Evolutionary conservation across 2,797 vertebrate species (phyloP), one percentile per base, ranked within the genome.

Genomic region (Ctenopoma multispine): DNA sequence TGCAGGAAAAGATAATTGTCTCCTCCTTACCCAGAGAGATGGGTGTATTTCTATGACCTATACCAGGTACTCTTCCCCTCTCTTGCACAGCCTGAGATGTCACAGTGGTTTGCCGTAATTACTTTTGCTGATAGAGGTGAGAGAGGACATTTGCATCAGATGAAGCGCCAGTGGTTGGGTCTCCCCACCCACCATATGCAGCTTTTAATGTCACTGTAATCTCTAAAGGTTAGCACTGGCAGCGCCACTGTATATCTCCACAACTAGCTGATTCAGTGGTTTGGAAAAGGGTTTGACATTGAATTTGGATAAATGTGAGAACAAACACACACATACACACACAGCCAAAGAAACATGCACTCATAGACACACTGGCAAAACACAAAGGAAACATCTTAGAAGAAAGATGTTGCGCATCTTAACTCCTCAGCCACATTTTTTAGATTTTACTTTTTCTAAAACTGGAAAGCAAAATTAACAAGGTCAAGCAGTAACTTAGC

Each of bases 81-180:
- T 86, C 81, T 55, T 49, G 58, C 74, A n/a, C 83, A 79, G 76
- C 67, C 65, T 11, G 78, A 87, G 86, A 91, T 83, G 88, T 84
- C 88, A 87, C 88, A 64, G 81, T 63, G 82, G 79, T 92, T 89
- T 89, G 80, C 88, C 74, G 41, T 94, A 95, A 95, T 94, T 94
- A 94, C 92, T 92, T 94, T 89, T 89, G 83, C 91, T 93, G 92
- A 94, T 93, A 81, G 89, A 93, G 92, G 93, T 93, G 92, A 92
- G 80, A 73, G 84, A 87, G 89, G 86, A 91, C 89, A 88, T 91
- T 87, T 91, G 87, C 89, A 93, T 93, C 82, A 88, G 89, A 91
- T 81, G 72, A 89, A 75, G 74, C 44, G 38, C 59, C 63, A 40
- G 58, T 59, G 69, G 61, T 83, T 64, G 73, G 81, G 79, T 81